These are phyloP conservation scores for Agrotis clavis DNA, from an alignment of 2,888 invertebrate species.

Conservation along the genomic window DNA sequence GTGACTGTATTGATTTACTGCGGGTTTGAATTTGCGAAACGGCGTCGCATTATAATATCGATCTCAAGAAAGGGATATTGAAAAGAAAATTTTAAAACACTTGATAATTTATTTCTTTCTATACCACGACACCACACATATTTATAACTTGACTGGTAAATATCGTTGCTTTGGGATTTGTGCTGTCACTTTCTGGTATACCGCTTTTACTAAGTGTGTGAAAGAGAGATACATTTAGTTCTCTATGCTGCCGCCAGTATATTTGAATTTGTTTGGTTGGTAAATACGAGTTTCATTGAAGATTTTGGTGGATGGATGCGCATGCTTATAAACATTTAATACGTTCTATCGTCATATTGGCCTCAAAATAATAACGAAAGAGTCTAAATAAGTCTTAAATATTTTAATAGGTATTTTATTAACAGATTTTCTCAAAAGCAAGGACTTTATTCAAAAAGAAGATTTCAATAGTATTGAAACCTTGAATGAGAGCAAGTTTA, in stretches of 20 bases:
- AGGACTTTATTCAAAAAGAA: conserved; percentile 23
- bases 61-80: conserved; percentile 55
- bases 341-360: neutral
- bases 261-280: conserved; percentile 63
- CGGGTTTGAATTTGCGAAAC: conserved; percentile 23
- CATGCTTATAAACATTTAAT: conserved; percentile 35
- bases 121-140: conserved; percentile 25
- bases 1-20: conserved; percentile 12
- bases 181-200: conserved; percentile 43
- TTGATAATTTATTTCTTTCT: conserved; percentile 62
- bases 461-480: conserved; percentile 43
- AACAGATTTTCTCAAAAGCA: neutral
- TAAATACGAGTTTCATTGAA: conserved; percentile 61
- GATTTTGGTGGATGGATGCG: conserved; percentile 25
- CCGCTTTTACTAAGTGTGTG: neutral
- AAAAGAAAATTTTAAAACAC: conserved; percentile 59
- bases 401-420: conserved; percentile 9
- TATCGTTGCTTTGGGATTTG: conserved; percentile 42
- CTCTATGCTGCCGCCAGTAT: conserved; percentile 33
- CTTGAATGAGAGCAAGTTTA: conserved; percentile 44
- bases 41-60: conserved; percentile 43
- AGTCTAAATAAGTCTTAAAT: conserved; percentile 15
- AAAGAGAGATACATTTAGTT: conserved; percentile 62
- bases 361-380: neutral
- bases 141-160: conserved; percentile 52